Conservation (phyloP, 2,888 invertebrate species). For the Celastrina argiolus region DNA sequence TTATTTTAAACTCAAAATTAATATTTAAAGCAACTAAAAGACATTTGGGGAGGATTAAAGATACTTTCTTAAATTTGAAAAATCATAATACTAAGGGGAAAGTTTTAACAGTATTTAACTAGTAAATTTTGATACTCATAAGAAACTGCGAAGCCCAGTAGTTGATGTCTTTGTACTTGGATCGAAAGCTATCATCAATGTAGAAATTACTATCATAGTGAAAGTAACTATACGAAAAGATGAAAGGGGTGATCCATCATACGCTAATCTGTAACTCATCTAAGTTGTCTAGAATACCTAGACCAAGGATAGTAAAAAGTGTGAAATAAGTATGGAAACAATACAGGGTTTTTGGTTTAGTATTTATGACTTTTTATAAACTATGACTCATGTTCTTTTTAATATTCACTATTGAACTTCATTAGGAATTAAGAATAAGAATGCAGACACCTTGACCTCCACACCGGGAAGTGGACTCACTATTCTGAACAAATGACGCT, state of each 20-base stretch:
- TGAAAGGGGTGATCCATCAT: conserved; percentile 2
- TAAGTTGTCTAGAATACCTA: not conserved
- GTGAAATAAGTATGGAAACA: not conserved
- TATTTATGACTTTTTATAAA: too few species aligned
- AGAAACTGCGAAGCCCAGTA: too few species aligned
- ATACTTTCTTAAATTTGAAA: too few species aligned
- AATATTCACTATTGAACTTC: not conserved
- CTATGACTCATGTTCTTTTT: too few species aligned
- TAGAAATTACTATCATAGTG: not conserved
- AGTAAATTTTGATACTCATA: not conserved
- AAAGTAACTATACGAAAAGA: not conserved
- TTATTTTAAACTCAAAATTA: not conserved
- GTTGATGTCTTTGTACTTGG: not conserved
- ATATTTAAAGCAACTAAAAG: too few species aligned
- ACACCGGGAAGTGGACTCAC: conserved; percentile 51
- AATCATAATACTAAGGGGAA: too few species aligned
- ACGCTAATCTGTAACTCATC: not conserved
- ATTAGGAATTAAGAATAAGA: not conserved
- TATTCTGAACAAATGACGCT: conserved; percentile 55
- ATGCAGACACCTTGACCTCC: conserved; percentile 61
- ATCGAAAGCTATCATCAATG: not conserved
- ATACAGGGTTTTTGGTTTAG: not conserved
- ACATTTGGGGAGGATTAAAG: too few species aligned
- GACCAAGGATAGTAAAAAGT: not conserved
- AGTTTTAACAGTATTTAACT: too few species aligned